Evolutionary conservation across 2,113 vertebrate genomes (phyloP), one percentile per base, ranked within the genome.

Genomic region (Mohoua ochrocephala): DNA sequence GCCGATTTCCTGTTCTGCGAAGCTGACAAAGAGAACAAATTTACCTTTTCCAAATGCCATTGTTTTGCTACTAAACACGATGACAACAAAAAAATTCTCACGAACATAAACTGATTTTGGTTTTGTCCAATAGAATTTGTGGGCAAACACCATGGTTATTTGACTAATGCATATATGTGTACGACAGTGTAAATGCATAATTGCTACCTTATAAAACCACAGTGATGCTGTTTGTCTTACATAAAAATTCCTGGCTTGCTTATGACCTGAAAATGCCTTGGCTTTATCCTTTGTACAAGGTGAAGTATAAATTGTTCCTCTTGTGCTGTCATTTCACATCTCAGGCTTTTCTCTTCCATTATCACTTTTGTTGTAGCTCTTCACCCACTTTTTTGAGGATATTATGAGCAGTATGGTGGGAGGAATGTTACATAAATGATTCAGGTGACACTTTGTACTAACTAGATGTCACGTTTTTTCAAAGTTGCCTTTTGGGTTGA

Each of bases 391-490:
- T 94, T 95, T 69, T 69, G 20, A 91, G 91, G 95, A 85, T 93
- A 95, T 91, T 92, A 93, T 93, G 93, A 95, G 89, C 80, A 81
- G 53, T 56, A 30, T 2, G 9, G 95, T 96, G 79, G 94, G 94
- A 94, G 89, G 95, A 89, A 64, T 52, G 73, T 96, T 97, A 95
- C 26, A 95, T 97, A 95, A 96, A 91, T 77, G 54, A 84, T 91
- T 89, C 76, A 91, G 80, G 67, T 95, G 86, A 96, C 86, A 97
- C 56, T 96, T 94, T 86, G 86, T 92, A 54, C 92, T 74, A 89
- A 70, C 71, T 80, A 84, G 83, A 57, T 84, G 86, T 93, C 88
- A 92, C 47, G 3, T 80, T 84, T 96, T 86, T 86, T 77, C 42
- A 5, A 87, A 87, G 87, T 82, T 95, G 56, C 33, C 64, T 95